Evolutionary conservation across 37 sponge, comb jelly and placozoan species (phyloP), one percentile per base, ranked within the genome.

Genomic region (Halisarca cf. caerulea): DNA sequence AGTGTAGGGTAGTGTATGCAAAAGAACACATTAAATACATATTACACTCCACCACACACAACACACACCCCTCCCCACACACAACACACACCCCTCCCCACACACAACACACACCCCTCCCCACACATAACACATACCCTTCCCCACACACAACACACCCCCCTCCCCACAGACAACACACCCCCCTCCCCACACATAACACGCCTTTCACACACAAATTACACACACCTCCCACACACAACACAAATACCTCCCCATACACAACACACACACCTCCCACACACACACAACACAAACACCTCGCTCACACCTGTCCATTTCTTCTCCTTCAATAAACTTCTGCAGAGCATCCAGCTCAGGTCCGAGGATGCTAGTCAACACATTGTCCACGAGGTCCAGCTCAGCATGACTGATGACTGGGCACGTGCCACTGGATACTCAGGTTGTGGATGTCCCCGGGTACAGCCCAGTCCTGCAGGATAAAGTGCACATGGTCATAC

Each of bases 401-500:
- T 96, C 94, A 11, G 82, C 74, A 23, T 6, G 23, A 14, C 47
- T 44, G 57, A 23, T 6, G 23, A 14, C 47, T 44, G 57, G 96
- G 94, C 3, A 82, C 80, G 43, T 96, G 91, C 96, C 96, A 96
- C 28, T 83, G 8, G 28, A 93, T 51, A 0, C 47, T 27, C 51
- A 91, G 7, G 18, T 93, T 41, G 11, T 90, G 17, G 15, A 83
- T 47, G 34, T 86, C 82, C 18, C 80, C 80, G 34, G 85, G 54
- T 6, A 8, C 25, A 0, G 90, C 87, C 95, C 95, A 94, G 36
- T 94, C 95, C 95, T 94, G 54, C 0, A 34, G 44, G n/a, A n/a
- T n/a, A n/a, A n/a, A n/a, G n/a, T n/a, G n/a, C n/a, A n/a, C n/a
- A n/a, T n/a, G n/a, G 61, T 9, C 23, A 36, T 32, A 33, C 28